These are phyloP conservation scores for Aquatica leii DNA, from an alignment of 2,888 invertebrate species.

Conservation along the genomic window DNA sequence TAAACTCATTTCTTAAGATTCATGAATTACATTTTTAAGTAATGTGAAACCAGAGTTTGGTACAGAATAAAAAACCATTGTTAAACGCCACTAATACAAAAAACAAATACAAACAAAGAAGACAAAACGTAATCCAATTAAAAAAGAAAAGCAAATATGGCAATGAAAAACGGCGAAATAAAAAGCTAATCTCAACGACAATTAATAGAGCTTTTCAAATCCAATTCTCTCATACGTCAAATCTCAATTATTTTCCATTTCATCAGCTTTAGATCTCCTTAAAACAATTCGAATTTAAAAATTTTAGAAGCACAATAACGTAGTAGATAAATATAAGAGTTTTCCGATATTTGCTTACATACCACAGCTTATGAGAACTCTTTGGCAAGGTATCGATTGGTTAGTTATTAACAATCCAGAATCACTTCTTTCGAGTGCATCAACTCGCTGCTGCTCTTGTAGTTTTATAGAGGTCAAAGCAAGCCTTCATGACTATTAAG, in stretches of 20 bases:
- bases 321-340: slow-evolving; percentile 26
- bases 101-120: no score
- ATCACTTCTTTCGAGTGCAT: slow-evolving; percentile 43
- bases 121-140: no score
- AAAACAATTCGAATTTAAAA: slow-evolving; percentile 6
- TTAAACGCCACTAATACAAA: no score
- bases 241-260: slow-evolving; percentile 10
- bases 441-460: slow-evolving; percentile 39
- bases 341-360: slow-evolving; percentile 50
- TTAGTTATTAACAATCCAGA: slow-evolving; percentile 48
- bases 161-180: no score
- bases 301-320: slow-evolving; percentile 15
- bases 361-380: slow-evolving; percentile 48
- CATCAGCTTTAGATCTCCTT: slow-evolving; percentile 3
- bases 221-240: no score
- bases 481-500: slow-evolving; percentile 11
- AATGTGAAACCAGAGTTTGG: no score
- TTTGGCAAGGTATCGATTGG: slow-evolving; percentile 52
- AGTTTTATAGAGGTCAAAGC: slow-evolving; percentile 32
- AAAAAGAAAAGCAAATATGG: no score
- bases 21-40: no score
- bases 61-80: no score
- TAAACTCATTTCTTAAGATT: no score
- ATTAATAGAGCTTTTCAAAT: slow-evolving; percentile 18
- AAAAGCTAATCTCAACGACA: slow-evolving; percentile 14